Base-by-base conservation (phyloP, 1,140 invertebrate genomes). In the Scaptodrosophila lebanonensis region DNA sequence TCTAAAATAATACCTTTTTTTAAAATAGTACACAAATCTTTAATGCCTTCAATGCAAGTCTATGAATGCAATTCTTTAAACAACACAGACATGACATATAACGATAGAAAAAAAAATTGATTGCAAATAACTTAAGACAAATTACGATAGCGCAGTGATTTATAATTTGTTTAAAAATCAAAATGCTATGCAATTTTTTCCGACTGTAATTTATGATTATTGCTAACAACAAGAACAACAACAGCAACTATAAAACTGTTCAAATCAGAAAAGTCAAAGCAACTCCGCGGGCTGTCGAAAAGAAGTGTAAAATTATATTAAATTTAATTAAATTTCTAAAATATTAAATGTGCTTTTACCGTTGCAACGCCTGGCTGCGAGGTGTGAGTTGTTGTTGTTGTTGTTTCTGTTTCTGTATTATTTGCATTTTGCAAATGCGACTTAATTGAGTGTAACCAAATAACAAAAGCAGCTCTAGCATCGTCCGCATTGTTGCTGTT, bases 381-480 rank as follows among this genome's bases (percentile, higher is more conserved):
- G 66, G 70, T 70, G 76, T 64, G 45, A 83, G 76, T 42, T 66
- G 11, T 18, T 18, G 6, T 5, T 38, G n/a, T 39, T 38, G 22
- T 25, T 53, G 36, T 43, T 20, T 9, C 20, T 44, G 22, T 35
- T 40, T 54, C 59, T 49, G 50, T n/a, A n/a, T n/a, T n/a, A 77
- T 79, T 82, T 83, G 75, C 75, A 82, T 75, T 75, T 82, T 82
- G 76, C 76, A 70, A 82, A 75, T 57, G 49, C 75, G 36, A 61
- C 76, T 82, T 82, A 82, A 82, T 82, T 82, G 75, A 82, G 75
- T 82, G 75, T 75, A 82, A 75, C 75, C 70, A 49, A 63, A 58
- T 18, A 71, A 71, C 76, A 82, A 79, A 79, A 82, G 75, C 75
- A 69, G 62, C 13, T 4, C 4, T 15, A 16, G 5, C n/a, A 7